A percentile compares a stretch with the other conserved stretches of the same genome.
phyloP scores from a whole-genome alignment of 2,113 vertebrate genomes.

The Heterotilapia buettikoferi region DNA sequence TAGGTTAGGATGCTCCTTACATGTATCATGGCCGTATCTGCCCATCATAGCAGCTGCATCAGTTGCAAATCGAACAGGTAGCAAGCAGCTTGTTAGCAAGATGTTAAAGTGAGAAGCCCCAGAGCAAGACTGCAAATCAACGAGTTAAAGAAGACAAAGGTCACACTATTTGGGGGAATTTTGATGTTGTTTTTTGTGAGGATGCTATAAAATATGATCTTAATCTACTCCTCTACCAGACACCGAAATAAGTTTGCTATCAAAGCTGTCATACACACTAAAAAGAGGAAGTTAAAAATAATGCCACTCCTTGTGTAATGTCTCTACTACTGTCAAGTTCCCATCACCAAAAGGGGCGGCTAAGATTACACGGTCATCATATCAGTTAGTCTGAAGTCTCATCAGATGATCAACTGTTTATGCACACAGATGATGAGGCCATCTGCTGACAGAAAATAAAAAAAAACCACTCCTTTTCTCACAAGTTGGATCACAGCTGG shows the following conservation, averaged over 20 bases:
- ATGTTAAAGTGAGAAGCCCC: not conserved
- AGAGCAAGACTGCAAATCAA: not conserved
- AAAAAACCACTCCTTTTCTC: not conserved
- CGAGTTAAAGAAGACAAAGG: not conserved
- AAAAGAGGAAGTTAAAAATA: not conserved
- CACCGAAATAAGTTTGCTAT: not conserved
- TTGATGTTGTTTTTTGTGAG: not conserved
- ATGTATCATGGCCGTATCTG: not conserved
- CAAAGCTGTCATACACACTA: not conserved
- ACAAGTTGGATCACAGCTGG: not conserved
- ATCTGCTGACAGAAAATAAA: not conserved
- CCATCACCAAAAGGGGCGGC: not conserved
- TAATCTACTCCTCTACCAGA: not conserved
- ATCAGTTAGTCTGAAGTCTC: not conserved
- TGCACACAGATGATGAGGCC: not conserved
- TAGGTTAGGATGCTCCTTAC: not conserved
- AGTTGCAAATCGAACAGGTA: not conserved
- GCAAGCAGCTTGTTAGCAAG: not conserved
- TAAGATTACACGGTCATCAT: not conserved
- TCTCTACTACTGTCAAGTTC: not conserved
- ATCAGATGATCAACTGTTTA: not conserved
- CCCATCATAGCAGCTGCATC: not conserved
- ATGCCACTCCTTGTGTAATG: not conserved
- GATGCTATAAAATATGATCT: not conserved
- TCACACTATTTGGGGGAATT: not conserved